A percentile compares a stretch with the other conserved stretches of the same genome.
These are phyloP conservation scores for Rhodinocichla rosea DNA, from an alignment of 2,113 vertebrate species.

Conservation along the genomic window DNA sequence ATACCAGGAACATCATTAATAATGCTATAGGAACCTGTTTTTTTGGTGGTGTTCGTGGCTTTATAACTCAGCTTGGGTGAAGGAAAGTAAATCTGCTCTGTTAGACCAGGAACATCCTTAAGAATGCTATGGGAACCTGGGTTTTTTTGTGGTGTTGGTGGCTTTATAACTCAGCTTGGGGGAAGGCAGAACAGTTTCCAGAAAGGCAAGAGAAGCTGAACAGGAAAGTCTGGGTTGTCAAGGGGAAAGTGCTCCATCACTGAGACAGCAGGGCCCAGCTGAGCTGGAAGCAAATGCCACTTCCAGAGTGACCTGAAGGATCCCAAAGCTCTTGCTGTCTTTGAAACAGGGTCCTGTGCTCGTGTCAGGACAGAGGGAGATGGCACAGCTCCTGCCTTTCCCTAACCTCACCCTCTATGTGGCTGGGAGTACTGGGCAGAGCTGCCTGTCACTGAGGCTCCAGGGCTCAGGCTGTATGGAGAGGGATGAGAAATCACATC, in stretches of 20 bases:
- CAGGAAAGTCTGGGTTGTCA: neutral
- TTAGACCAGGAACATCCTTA: neutral
- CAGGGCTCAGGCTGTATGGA: accelerated
- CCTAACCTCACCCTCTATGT: accelerated
- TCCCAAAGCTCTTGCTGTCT: neutral
- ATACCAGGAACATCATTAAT: neutral
- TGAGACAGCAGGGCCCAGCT: neutral
- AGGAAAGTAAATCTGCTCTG: neutral
- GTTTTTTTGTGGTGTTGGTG: neutral
- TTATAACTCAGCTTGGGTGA: neutral
- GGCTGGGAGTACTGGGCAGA: neutral
- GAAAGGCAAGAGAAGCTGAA: neutral
- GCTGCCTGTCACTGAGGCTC: neutral
- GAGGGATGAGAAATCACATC: neutral
- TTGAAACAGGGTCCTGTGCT: neutral
- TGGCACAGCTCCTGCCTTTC: neutral
- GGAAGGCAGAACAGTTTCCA: neutral
- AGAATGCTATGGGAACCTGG: neutral
- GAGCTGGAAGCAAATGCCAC: neutral
- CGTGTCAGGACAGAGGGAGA: neutral
- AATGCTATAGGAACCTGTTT: neutral
- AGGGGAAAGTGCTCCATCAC: neutral
- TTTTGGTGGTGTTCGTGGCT: neutral
- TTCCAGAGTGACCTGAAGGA: neutral
- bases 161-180: neutral